Evolutionary conservation across 1,140 invertebrate species (phyloP), one percentile per base, ranked within the genome.

Genomic region (Lordiphosa collinella): DNA sequence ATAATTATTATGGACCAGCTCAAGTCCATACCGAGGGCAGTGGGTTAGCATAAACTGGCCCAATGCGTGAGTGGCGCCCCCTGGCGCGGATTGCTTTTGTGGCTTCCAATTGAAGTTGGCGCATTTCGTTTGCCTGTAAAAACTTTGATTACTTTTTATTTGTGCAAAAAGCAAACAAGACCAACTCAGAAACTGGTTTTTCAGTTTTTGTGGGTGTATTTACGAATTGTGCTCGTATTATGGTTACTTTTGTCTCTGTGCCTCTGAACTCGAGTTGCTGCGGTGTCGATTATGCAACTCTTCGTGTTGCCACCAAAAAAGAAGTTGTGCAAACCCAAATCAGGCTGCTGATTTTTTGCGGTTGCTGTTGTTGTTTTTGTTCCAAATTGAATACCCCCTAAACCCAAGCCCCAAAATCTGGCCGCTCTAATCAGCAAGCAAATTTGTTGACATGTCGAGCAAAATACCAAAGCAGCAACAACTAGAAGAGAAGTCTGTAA

Each of bases 161-260:
- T 52, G 57, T 51, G 49, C 37, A 40, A 40, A 49, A 55, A 37
- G 52, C 57, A 51, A 56, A 61, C 48, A 47, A 70, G 50, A 50
- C 40, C 16, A 51, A 44, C 43, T 29, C 44, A 50, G 29, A 80
- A 80, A 80, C 75, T 76, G 76, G 75, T 80, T 80, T 29, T 44
- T 34, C 32, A 35, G 25, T 58, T 55, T 63, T 71, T 62, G 75
- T 80, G 75, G 75, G 75, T 82, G 75, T 80, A 82, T 67, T 76
- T 57, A 43, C 52, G 75, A 56, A 63, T 50, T 56, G 22, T 69
- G 48, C 37, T 49, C n/a, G 18, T 50, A 36, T 79, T 74, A 43
- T 64, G 54, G 41, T 60, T 68, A 37, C 62, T 75, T 52, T 66
- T 68, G 36, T 60, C 49, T 60, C 47, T 60, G 48, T 36, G 22